Evolutionary conservation across 2,113 vertebrate genomes (phyloP), one percentile per base, ranked within the genome.

Genomic region (Sprattus sprattus): DNA sequence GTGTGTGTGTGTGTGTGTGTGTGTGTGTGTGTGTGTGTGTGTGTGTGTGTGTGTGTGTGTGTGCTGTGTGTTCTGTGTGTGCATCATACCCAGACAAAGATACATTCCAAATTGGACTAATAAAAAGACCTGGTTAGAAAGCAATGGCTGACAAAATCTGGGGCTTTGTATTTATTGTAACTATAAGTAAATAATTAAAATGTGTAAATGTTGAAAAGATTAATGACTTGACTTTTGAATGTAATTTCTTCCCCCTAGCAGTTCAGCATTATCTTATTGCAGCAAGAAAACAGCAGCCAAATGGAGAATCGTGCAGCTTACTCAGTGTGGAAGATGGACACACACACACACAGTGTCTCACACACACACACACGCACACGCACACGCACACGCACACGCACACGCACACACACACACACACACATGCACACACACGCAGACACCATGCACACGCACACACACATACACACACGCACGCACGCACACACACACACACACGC

Each of bases 161-260:
- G 54, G 15, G 16, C 18, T 57, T 57, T 67, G n/a, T 67, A 2
- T 64, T 64, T 25, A 67, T 67, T 67, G n/a, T 67, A 28, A 67
- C 60, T 67, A n/a, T 9, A 67, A 67, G 60, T 67, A 25, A 25
- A 67, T 67, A 67, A 67, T 67, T 67, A 67, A 25, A 67, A 67
- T 67, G 60, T 67, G 81, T 81, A 80, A 52, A 83, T 85, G 88
- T 90, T 87, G 87, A 81, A 89, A 88, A 93, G 89, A 93, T 91
- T 89, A 92, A 92, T 91, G 89, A 89, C 87, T 90, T 83, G 85
- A 85, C 88, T 89, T 89, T 88, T 45, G 85, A 88, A 89, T 87
- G 64, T 85, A 92, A 90, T n/a, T n/a, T 92, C 87, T 81, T 85
- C 87, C 89, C 52, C 89, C 89, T 90, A 83, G 91, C 89, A 86